Conservation (phyloP, 2,797 vertebrate genomes). For the Rhincodon typus region DNA sequence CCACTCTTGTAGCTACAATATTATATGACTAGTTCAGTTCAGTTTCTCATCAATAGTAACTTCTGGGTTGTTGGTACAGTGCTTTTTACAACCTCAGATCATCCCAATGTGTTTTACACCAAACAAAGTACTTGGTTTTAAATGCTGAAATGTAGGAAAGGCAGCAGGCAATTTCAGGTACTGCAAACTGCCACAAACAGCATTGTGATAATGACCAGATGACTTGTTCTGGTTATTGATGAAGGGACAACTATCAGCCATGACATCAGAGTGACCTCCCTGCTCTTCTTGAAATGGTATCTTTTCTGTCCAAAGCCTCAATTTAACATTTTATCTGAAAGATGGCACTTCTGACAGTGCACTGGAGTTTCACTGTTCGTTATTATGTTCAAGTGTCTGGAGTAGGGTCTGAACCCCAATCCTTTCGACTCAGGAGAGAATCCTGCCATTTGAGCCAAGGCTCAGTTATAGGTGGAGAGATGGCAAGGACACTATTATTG, state of each 20-base stretch:
- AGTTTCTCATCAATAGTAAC: not conserved
- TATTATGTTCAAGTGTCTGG: not conserved
- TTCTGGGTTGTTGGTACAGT: not conserved
- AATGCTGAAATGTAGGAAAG: not conserved
- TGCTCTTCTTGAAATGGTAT: not conserved
- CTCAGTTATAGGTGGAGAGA: not conserved
- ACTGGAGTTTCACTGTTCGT: too few relatives aligned
- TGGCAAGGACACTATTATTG: not conserved
- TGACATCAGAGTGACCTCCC: not conserved
- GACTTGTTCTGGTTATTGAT: not conserved
- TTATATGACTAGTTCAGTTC: not conserved
- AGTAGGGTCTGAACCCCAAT: not conserved
- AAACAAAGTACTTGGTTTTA: not conserved
- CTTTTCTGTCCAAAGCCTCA: not conserved
- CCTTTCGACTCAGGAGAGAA: not conserved
- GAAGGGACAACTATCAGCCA: not conserved
- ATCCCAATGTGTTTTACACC: not conserved
- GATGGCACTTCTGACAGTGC: too few relatives aligned
- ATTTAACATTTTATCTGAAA: not conserved
- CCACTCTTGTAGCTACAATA: not conserved
- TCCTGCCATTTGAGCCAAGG: not conserved
- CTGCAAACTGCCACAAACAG: not conserved
- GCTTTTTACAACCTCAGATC: not conserved
- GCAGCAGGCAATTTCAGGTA: not conserved
- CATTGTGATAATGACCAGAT: not conserved